phyloP scores from a whole-genome alignment of 2,113 vertebrate genomes.

The Hucho hucho region DNA sequence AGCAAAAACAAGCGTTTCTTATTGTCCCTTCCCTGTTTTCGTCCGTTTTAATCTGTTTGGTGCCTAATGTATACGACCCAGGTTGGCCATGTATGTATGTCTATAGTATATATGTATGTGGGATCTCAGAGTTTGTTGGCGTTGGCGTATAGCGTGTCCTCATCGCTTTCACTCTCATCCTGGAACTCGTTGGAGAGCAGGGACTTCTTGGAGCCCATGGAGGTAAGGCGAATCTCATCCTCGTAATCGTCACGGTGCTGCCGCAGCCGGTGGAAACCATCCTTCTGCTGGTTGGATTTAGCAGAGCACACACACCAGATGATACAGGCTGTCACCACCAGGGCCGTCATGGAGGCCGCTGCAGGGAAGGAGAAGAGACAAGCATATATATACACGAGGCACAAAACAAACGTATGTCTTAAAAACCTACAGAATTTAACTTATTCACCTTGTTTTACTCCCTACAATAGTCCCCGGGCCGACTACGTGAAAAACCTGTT shows the following conservation, averaged over 20 bases:
- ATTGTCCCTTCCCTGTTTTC: too few species aligned
- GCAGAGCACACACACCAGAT: slow-evolving; percentile 96
- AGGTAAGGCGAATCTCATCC: slow-evolving; percentile 91
- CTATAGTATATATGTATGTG: slow-evolving; percentile 60
- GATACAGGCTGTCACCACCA: slow-evolving; percentile 91
- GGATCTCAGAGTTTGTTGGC: slow-evolving; percentile 89
- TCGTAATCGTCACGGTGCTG: slow-evolving; percentile 95
- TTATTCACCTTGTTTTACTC: too few species aligned
- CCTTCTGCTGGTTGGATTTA: slow-evolving; percentile 95
- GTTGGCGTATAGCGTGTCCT: slow-evolving; percentile 95
- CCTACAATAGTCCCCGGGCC: too few species aligned
- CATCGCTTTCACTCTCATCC: slow-evolving; percentile 98
- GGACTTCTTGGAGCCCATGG: slow-evolving; percentile 95
- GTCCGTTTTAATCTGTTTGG: slow-evolving; percentile 31
- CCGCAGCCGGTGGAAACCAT: slow-evolving; percentile 93
- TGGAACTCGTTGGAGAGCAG: slow-evolving; percentile 94
- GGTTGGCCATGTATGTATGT: slow-evolving; percentile 29
- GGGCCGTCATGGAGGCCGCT: slow-evolving; percentile 93
- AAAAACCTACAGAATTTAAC: too few species aligned
- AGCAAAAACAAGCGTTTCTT: too few species aligned
- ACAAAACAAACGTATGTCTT: not conserved
- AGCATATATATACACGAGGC: not conserved
- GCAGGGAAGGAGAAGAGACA: slow-evolving; percentile 19
- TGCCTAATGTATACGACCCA: too few species aligned
- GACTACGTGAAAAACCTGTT: too few species aligned